phyloP scores from a whole-genome alignment of 2,113 vertebrate genomes.

The Leucopsar rothschildi region DNA sequence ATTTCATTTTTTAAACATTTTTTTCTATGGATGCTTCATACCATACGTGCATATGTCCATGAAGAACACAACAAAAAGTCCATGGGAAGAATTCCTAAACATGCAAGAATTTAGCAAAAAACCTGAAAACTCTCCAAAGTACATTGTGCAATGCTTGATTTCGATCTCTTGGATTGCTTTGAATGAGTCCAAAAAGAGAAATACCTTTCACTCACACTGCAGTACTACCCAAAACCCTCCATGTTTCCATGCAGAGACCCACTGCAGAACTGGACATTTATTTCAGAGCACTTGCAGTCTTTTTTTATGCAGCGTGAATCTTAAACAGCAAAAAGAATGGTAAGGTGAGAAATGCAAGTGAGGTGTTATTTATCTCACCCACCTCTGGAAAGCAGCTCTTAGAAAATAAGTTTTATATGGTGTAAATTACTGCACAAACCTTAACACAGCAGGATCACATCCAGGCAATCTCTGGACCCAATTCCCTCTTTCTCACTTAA shows the following conservation, averaged over 20 bases:
- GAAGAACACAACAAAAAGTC: not conserved
- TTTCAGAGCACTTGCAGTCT: not conserved
- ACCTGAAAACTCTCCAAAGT: not conserved
- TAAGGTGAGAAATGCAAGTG: not conserved
- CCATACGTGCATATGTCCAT: rapidly evolving
- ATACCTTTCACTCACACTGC: not conserved
- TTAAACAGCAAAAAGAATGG: not conserved
- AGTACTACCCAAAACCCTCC: not conserved
- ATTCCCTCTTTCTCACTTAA: slow-evolving; percentile 57
- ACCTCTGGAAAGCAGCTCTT: slow-evolving; percentile 5
- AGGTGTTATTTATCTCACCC: slow-evolving; percentile 33
- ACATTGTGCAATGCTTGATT: not conserved
- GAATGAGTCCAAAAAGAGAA: not conserved
- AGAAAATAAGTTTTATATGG: slow-evolving; percentile 31
- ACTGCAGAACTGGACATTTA: not conserved
- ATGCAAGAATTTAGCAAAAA: not conserved
- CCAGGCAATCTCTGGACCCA: slow-evolving; percentile 55
- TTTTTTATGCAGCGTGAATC: not conserved
- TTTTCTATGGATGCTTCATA: not conserved
- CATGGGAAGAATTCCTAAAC: not conserved
- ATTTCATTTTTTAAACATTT: not conserved
- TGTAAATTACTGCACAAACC: slow-evolving; percentile 63
- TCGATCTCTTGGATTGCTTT: not conserved
- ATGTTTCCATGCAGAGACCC: not conserved
- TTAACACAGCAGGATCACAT: slow-evolving; percentile 48